Percentiles rank a stretch among this genome's conserved stretches.
Evolutionary conservation across 2,888 invertebrate genomes (phyloP).

Genomic region (Philereme transversata): DNA sequence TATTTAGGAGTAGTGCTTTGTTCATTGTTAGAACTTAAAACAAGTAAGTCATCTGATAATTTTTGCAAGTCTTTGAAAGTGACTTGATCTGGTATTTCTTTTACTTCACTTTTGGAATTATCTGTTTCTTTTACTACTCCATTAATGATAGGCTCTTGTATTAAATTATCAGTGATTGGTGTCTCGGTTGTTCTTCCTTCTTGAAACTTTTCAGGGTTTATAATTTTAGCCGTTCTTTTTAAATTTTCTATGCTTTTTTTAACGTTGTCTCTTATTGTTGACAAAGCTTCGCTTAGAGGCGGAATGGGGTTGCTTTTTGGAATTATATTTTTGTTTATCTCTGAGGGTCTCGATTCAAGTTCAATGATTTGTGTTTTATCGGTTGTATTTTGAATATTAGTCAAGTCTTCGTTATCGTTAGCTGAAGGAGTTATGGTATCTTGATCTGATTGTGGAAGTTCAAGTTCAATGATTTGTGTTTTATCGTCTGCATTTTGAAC

Average conservation of each 20-base stretch:
- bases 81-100: conserved; percentile 20
- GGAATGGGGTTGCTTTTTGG: conserved; percentile 10
- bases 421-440: conserved; percentile 10
- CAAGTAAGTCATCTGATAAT: conserved; percentile 58
- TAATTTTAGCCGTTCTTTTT: conserved; percentile 4
- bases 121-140: background rate
- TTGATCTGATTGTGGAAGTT: conserved; percentile 15
- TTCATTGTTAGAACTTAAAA: conserved; percentile 39
- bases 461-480: background rate
- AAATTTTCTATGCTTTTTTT: conserved; percentile 47
- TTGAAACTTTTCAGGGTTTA: background rate
- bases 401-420: conserved; percentile 14
- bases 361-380: background rate
- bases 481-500: conserved; percentile 1
- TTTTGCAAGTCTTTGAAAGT: conserved; percentile 60
- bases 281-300: conserved; percentile 36
- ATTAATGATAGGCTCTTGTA: conserved; percentile 6
- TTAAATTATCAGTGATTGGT: background rate
- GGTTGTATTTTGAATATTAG: conserved; percentile 1
- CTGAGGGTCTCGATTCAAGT: background rate
- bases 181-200: conserved; percentile 17
- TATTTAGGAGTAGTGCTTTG: conserved; percentile 16
- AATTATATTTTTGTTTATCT: background rate
- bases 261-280: conserved; percentile 47
- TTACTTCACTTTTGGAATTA: conserved; percentile 13